Evolutionary conservation across 1,140 invertebrate genomes (phyloP).

Genomic region (Popillia japonica): DNA sequence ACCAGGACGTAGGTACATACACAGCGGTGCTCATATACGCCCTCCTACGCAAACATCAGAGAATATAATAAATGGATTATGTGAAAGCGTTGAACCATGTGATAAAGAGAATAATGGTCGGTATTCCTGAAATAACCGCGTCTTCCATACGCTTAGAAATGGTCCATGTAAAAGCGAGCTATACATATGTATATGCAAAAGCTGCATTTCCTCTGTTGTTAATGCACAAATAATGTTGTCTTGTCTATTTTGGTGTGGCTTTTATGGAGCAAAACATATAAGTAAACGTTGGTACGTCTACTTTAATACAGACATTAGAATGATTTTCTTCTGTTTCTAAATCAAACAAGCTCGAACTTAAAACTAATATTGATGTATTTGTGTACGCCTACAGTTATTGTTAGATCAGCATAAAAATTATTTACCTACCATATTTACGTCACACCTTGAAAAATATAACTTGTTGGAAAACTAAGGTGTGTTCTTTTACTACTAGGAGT

Average conservation of each 20-base stretch:
- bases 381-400: no score
- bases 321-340: no score
- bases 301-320: no score
- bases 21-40: neutral
- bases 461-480: no score
- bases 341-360: no score
- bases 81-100: constrained; percentile 25
- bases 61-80: constrained; percentile 33
- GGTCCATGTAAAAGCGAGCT: neutral
- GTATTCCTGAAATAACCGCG: constrained; percentile 19
- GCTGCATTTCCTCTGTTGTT: neutral
- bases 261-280: neutral
- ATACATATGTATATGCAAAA: neutral
- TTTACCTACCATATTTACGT: no score
- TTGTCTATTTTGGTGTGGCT: neutral
- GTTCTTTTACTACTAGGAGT: no score
- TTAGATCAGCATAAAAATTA: no score
- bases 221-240: neutral
- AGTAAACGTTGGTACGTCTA: neutral
- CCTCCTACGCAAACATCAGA: constrained; percentile 19
- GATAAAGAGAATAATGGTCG: constrained; percentile 30
- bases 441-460: no score
- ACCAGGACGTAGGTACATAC: neutral
- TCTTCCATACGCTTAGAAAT: constrained; percentile 3
- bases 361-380: no score